phyloP scores from a whole-genome alignment of 2,888 invertebrate species.

The Agriotes lineatus region DNA sequence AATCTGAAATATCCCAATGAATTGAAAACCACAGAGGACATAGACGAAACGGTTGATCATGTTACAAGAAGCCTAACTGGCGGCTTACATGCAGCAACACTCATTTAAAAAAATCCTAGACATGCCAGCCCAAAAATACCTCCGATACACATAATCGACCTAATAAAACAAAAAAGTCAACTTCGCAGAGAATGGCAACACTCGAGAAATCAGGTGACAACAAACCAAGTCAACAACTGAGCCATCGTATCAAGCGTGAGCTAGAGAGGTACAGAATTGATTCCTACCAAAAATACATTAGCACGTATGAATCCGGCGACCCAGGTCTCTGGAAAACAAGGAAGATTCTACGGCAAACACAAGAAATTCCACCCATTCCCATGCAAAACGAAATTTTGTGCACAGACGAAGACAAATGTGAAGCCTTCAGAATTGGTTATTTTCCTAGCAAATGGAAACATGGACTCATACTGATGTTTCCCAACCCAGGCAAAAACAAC shows the following conservation, averaged over 20 bases:
- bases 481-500: no score
- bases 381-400: not conserved
- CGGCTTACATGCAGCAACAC: no score
- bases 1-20: not conserved
- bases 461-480: slow-evolving; percentile 10
- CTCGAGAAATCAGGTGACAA: not conserved
- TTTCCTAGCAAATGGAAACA: slow-evolving; percentile 19
- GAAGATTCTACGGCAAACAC: not conserved
- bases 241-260: no score
- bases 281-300: not conserved
- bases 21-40: not conserved
- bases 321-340: no score
- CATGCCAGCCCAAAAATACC: not conserved
- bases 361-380: not conserved
- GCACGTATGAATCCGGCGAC: not conserved
- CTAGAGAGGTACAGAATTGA: no score
- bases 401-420: not conserved
- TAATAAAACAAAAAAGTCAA: no score
- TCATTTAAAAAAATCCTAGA: no score
- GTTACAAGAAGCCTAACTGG: no score
- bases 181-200: not conserved
- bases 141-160: not conserved
- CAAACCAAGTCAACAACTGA: no score
- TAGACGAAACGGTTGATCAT: not conserved
- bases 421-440: slow-evolving; percentile 19